Conservation (phyloP, 1,140 invertebrate species). For the Drosophila gunungcola region DNA sequence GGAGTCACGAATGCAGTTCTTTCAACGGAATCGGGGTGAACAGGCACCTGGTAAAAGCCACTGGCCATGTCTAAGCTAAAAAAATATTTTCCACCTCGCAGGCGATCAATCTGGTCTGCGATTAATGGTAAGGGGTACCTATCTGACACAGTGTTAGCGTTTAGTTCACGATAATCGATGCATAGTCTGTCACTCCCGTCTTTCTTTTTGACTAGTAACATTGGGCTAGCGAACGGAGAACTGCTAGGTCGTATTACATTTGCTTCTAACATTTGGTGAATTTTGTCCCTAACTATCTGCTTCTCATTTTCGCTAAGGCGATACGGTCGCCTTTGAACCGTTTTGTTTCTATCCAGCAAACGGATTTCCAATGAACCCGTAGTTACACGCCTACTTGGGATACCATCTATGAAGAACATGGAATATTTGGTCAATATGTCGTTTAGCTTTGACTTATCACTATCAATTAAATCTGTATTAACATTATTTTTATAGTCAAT, state of each 20-base stretch:
- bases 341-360: constrained; percentile 15
- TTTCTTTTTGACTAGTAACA: neutral
- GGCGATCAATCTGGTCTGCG: neutral
- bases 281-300: constrained; percentile 3
- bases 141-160: neutral
- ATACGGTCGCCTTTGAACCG: constrained; percentile 15
- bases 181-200: neutral
- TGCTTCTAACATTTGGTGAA: constrained; percentile 1
- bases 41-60: neutral
- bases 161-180: constrained; percentile 4
- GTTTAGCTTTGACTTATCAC: constrained; percentile 7
- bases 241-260: constrained; percentile 2
- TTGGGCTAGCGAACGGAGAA: neutral
- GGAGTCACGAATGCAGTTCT: no score
- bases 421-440: constrained; percentile 18
- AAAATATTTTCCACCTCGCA: neutral
- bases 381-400: constrained; percentile 4
- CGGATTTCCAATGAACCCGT: constrained; percentile 23
- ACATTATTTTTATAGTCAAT: no score
- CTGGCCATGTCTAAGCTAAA: neutral
- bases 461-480: no score
- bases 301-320: neutral
- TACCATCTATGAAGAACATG: constrained; percentile 9
- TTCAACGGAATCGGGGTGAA: no score
- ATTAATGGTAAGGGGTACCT: no score